Percentiles rank a stretch among this genome's conserved stretches.
Conservation (phyloP, 2,888 invertebrate species). For the Nebria salina region DNA sequence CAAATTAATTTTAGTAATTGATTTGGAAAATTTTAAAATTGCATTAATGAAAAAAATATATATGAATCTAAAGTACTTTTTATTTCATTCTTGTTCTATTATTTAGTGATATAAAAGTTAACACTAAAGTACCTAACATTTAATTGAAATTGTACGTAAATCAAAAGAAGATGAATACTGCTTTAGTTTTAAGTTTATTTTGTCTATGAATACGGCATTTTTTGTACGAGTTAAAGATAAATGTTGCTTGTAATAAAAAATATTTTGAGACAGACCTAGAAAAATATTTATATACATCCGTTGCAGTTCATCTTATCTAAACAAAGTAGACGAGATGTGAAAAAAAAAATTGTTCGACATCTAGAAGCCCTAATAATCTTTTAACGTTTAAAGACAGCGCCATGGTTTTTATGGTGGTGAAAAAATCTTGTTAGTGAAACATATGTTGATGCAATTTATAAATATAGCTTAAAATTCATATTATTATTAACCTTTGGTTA, state of each 20-base stretch:
- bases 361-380: neutral
- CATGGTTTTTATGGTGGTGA: neutral
- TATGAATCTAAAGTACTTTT: too few species aligned
- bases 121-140: too few species aligned
- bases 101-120: too few species aligned
- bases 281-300: neutral
- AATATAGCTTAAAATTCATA: too few species aligned
- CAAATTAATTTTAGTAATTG: neutral
- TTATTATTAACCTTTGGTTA: too few species aligned
- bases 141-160: too few species aligned
- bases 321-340: neutral
- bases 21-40: neutral
- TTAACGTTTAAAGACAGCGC: conserved; percentile 1
- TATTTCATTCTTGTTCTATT: too few species aligned
- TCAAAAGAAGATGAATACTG: too few species aligned
- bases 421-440: neutral
- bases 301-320: neutral
- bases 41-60: neutral
- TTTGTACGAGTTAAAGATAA: neutral
- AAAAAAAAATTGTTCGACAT: neutral
- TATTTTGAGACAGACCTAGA: neutral
- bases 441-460: too few species aligned
- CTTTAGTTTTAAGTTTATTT: neutral
- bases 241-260: neutral
- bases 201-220: neutral